Evolutionary conservation across 2,888 invertebrate species (phyloP).

Genomic region (Agrochola litura): DNA sequence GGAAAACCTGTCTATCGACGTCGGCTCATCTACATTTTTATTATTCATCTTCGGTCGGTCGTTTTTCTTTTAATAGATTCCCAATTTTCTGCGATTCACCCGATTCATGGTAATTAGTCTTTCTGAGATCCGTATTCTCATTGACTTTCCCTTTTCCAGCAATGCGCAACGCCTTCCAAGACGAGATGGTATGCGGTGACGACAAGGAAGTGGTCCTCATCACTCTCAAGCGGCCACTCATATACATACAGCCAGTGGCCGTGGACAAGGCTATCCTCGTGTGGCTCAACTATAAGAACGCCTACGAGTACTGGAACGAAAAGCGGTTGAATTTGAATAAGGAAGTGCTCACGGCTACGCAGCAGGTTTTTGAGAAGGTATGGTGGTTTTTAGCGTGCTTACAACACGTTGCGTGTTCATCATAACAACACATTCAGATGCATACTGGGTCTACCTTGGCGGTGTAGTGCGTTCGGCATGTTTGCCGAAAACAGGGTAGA

Average conservation of each 20-base stretch:
- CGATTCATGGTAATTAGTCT: not conserved
- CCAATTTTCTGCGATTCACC: not conserved
- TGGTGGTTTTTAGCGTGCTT: not conserved
- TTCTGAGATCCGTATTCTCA: not conserved
- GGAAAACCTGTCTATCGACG: too few species aligned
- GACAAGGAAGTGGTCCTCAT: constrained; percentile 97
- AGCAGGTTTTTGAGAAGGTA: constrained; percentile 91
- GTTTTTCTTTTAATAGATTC: too few species aligned
- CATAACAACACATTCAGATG: too few species aligned
- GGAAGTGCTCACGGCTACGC: constrained; percentile 95
- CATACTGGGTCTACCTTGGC: too few species aligned
- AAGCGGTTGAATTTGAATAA: constrained; percentile 97
- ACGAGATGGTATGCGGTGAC: constrained; percentile 96
- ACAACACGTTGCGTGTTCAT: too few species aligned
- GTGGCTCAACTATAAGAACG: constrained; percentile 99
- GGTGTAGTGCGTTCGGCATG: too few species aligned
- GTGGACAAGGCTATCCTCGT: constrained; percentile 99
- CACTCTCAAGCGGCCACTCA: constrained; percentile 97
- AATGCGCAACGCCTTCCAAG: constrained; percentile 95
- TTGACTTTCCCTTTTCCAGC: constrained; percentile 68
- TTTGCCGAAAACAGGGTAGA: too few species aligned
- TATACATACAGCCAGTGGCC: constrained; percentile 99
- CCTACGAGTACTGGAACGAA: constrained; percentile 99
- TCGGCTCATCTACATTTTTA: too few species aligned
- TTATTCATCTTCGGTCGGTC: too few species aligned